Evolutionary conservation across 64 coral and sea anemone genomes (phyloP), one percentile per base, ranked within the genome.

Genomic region (Stylophora pistillata): DNA sequence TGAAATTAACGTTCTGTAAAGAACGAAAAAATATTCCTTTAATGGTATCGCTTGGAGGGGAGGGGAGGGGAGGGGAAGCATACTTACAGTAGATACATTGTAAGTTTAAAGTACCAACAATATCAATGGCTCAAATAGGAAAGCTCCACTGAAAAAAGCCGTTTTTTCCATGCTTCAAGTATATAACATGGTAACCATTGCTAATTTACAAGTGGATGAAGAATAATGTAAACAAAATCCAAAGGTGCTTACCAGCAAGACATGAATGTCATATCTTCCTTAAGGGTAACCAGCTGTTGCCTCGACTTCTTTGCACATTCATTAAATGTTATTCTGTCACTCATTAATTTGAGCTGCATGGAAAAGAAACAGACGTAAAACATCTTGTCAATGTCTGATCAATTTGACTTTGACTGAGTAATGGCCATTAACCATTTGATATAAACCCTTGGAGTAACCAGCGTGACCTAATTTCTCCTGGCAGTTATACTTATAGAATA

Each of bases 241-340:
- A 47, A 3, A 47, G 37, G 3, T 76, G 56, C 93, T 52, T 84
- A 99, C 97, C 97, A 99, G 10, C 86, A 79, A 28, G 81, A 89
- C 66, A 94, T 95, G 56, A 95, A 99, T 18, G 93, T 95, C 32
- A 63, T 47, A 55, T 88, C 72, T 56, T 93, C 93, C 21, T 88
- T 87, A 0, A 99, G 73, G 10, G 86, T 72, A 27, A 95, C 76
- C 34, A 91, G 88, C 81, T 99, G 97, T 85, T 95, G 87, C 17
- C 97, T 90, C 31, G 97, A 99, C 64, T 99, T 99, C 56, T 99
- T 99, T 55, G 97, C 93, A 63, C 89, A 92, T 63, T 95, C 95
- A 20, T 88, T 99, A 53, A 99, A 99, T 64, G 97, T 91, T 58
- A 89, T 64, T 77, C 84, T 75, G 73, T 99, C 93, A 86, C 97